A percentile compares a stretch with the other conserved stretches of the same genome.
These are phyloP conservation scores for Serranochromis macrocephalus DNA, from an alignment of 2,113 vertebrate species.

Conservation along the genomic window DNA sequence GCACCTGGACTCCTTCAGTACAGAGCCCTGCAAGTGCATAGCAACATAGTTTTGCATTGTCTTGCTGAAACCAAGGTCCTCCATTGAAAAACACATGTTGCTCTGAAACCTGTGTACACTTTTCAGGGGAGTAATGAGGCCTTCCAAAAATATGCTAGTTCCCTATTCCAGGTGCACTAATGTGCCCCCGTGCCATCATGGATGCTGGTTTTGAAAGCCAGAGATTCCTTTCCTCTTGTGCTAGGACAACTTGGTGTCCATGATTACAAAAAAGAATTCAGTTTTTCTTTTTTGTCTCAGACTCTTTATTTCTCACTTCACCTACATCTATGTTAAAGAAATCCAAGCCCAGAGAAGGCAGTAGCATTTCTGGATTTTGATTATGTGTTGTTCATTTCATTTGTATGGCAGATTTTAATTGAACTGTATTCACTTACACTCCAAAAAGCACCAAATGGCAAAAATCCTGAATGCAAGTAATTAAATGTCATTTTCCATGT, in stretches of 20 bases:
- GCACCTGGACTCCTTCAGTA: not conserved
- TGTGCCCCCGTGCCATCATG: not conserved
- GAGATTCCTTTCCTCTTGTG: not conserved
- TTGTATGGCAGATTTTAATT: not conserved
- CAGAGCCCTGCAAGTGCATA: not conserved
- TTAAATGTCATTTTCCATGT: not conserved
- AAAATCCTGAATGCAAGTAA: not conserved
- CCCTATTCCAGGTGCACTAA: not conserved
- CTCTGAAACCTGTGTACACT: not conserved
- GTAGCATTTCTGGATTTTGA: not conserved
- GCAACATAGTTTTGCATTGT: not conserved
- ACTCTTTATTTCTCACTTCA: not conserved
- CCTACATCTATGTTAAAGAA: not conserved
- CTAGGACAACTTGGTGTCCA: not conserved
- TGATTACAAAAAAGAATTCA: not conserved
- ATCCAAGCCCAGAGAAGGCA: not conserved
- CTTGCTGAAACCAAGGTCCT: not conserved
- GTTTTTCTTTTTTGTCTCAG: not conserved
- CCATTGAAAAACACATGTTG: not conserved
- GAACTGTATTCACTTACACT: not conserved
- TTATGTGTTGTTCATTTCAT: not conserved
- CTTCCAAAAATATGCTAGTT: not conserved
- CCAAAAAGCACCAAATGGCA: not conserved
- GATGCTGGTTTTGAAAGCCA: not conserved
- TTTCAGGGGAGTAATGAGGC: not conserved